These are phyloP conservation scores for Sebastolobus altivelis DNA, from an alignment of 2,797 vertebrate genomes.

Conservation along the genomic window DNA sequence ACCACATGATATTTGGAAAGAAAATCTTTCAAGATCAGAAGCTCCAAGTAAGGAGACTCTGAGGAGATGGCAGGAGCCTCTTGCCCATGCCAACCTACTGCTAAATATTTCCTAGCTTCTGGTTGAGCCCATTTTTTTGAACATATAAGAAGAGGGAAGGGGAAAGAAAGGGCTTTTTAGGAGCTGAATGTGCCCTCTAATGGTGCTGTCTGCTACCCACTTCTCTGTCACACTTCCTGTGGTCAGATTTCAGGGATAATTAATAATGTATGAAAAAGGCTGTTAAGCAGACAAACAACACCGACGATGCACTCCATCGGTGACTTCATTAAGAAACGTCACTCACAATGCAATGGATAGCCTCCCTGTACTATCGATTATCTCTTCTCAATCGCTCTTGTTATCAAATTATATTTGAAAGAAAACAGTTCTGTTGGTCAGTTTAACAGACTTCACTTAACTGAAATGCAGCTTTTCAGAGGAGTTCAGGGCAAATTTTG, in stretches of 20 bases:
- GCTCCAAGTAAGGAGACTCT: slow-evolving; percentile 33
- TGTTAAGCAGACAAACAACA: slow-evolving; percentile 55
- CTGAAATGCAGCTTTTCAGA: no score
- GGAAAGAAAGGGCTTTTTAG: not conserved
- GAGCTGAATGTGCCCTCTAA: slow-evolving; percentile 5
- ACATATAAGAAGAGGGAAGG: not conserved
- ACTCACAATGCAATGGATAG: not conserved
- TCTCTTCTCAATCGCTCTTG: not conserved
- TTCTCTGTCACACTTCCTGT: slow-evolving; percentile 48
- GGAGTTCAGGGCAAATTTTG: no score
- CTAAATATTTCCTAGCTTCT: slow-evolving; percentile 30
- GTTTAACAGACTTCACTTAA: not conserved
- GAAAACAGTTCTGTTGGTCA: not conserved
- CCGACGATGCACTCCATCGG: slow-evolving; percentile 26
- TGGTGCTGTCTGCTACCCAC: slow-evolving; percentile 9
- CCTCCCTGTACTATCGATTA: not conserved
- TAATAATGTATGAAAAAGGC: slow-evolving; percentile 64
- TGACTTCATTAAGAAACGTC: slow-evolving; percentile 46
- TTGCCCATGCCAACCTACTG: slow-evolving; percentile 16
- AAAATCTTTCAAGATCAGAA: slow-evolving; percentile 54
- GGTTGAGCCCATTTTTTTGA: not conserved
- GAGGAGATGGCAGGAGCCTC: slow-evolving; percentile 22
- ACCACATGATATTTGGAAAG: slow-evolving; percentile 42
- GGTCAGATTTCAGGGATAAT: slow-evolving; percentile 56
- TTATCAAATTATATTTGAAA: not conserved